Base-by-base conservation (phyloP, 2,797 vertebrate species). In the Acanthurus tractus region DNA sequence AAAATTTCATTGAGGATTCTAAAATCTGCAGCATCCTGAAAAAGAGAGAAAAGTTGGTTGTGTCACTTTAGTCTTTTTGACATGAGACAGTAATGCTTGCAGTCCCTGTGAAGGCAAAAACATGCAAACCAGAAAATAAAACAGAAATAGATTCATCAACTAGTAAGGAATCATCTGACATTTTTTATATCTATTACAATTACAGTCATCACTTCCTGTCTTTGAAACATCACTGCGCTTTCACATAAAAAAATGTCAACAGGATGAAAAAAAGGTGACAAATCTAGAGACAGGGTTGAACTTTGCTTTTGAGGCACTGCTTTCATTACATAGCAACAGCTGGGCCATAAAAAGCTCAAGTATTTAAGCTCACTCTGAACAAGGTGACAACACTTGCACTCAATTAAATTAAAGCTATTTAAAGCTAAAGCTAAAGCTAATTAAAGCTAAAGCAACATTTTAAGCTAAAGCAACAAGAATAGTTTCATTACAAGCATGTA, bases 21-120 rank as follows among this genome's bases (percentile, higher is more conserved):
- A 38, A 14, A 40, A 18, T 78, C 36, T 53, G 54, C 78, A 69
- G 59, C 59, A 15, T 74, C 79, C 91, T 94, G 82, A 68, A 89
- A 92, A 15, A 82, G 34, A 90, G n/a, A 76, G 2, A 78, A 46
- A 72, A 11, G n/a, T 62, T 63, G 0, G 48, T 84, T 75, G 55
- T 72, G 66, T 64, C 57, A 34, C 50, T 53, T 6, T 25, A 44
- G 18, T 57, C 17, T 61, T 63, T 80, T 8, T 57, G 75, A 71
- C 82, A 70, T 63, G 15, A 62, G 6, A 78, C 53, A 78, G 17
- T 49, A 76, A 69, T 11, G 63, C 20, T 48, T 18, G 14, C 7
- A 5, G 18, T 10, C 8, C 63, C 80, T 73, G 45, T 1, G 11
- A 73, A 62, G 48, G 68, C 34, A 69, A 67, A 57, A 38, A 44